Conservation (phyloP, 2,797 vertebrate species). For the Fringilla coelebs region DNA sequence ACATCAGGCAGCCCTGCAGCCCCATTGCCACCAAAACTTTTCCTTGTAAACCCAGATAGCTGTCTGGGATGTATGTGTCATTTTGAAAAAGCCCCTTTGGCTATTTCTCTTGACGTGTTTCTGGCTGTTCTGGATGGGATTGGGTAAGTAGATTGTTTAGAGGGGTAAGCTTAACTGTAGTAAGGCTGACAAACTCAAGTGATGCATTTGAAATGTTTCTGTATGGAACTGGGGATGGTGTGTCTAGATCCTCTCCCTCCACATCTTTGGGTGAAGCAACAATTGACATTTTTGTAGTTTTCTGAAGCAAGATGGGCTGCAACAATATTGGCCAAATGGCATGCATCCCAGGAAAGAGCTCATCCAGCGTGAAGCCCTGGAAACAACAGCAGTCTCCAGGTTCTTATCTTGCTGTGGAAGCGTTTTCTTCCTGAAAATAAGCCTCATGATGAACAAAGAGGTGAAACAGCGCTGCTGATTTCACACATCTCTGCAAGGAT, state of each 20-base stretch:
- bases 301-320: background rate
- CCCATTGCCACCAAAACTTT: background rate
- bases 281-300: background rate
- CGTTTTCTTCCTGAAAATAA: background rate
- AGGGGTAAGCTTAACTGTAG: background rate
- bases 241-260: background rate
- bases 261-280: background rate
- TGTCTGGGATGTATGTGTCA: accelerated
- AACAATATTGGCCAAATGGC: background rate
- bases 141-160: background rate
- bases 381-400: background rate
- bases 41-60: background rate
- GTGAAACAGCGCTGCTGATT: background rate
- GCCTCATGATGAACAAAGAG: background rate
- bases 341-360: background rate
- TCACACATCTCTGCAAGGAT: accelerated
- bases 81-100: background rate
- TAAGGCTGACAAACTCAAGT: background rate
- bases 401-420: background rate
- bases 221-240: background rate
- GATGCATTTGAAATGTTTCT: background rate
- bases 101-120: background rate
- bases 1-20: background rate
- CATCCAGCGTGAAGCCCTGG: background rate
- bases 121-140: background rate